A percentile compares a stretch with the other conserved stretches of the same genome.
Evolutionary conservation across 2,888 invertebrate species (phyloP).

Genomic region (Teinopalpus imperialis): DNA sequence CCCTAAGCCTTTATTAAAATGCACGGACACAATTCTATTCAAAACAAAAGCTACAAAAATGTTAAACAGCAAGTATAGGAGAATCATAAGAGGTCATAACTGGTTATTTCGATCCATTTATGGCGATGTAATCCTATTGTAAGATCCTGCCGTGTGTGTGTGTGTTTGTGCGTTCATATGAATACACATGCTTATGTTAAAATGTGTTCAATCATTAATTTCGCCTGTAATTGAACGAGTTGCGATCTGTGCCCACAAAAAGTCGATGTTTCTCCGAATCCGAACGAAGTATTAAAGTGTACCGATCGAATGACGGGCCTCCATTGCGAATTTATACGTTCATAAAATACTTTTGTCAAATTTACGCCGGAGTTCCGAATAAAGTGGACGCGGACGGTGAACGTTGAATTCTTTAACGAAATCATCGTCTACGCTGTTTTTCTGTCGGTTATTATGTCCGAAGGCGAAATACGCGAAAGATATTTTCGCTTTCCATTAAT

Average conservation of each 20-base stretch:
- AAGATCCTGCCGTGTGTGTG: conserved; percentile 39
- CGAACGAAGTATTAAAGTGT: conserved; percentile 52
- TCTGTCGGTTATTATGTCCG: conserved; percentile 64
- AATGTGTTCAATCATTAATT: conserved; percentile 80
- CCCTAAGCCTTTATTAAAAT: conserved; percentile 72
- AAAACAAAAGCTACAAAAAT: conserved; percentile 76
- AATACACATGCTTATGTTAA: conserved; percentile 51
- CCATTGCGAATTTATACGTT: conserved; percentile 75
- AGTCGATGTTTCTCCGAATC: conserved; percentile 68
- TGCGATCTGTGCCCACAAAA: conserved; percentile 60
- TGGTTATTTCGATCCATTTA: conserved; percentile 71
- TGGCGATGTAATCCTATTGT: conserved; percentile 78
- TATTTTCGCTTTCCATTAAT: conserved; percentile 39
- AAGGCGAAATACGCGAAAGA: conserved; percentile 35
- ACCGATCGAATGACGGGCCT: conserved; percentile 55
- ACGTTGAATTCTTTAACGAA: conserved; percentile 69
- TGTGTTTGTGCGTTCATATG: conserved; percentile 26
- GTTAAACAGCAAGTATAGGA: conserved; percentile 57
- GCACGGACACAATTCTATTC: conserved; percentile 67
- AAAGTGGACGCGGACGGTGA: conserved; percentile 48
- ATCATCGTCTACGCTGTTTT: conserved; percentile 65
- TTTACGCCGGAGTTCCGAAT: conserved; percentile 70
- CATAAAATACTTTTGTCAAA: conserved; percentile 80
- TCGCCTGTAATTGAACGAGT: conserved; percentile 74
- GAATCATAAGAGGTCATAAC: conserved; percentile 76